Evolutionary conservation across 2,113 vertebrate species (phyloP).

Genomic region (Phaethon lepturus): DNA sequence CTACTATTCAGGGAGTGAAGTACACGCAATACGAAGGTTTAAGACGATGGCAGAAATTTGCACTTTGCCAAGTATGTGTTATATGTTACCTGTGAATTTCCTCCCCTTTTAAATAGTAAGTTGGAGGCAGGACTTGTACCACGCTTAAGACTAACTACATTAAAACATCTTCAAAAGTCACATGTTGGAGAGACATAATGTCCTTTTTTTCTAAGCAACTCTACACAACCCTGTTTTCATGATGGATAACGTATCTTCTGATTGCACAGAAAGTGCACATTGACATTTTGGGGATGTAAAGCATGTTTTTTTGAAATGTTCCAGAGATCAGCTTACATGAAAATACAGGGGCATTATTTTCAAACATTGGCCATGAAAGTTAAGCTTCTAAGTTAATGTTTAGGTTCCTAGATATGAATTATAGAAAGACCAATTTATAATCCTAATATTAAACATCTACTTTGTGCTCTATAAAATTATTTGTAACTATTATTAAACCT

Average conservation of each 20-base stretch:
- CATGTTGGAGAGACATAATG: background rate
- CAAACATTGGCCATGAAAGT: background rate
- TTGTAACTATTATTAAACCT: background rate
- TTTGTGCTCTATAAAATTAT: background rate
- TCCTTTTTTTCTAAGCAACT: background rate
- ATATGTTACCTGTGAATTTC: background rate
- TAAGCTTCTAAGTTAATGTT: background rate
- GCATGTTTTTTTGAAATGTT: background rate
- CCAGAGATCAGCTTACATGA: background rate
- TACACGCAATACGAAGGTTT: background rate
- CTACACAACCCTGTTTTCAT: background rate
- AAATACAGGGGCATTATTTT: background rate
- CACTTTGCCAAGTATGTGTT: background rate
- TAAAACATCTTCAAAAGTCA: background rate
- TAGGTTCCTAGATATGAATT: background rate
- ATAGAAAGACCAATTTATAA: background rate
- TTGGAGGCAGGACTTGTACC: background rate
- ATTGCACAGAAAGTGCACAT: background rate
- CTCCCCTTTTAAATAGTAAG: background rate
- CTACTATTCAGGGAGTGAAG: background rate
- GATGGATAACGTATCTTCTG: background rate
- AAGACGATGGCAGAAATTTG: background rate
- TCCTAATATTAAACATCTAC: background rate
- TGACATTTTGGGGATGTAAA: background rate
- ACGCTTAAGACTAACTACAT: background rate